Conservation (phyloP, 2,113 vertebrate genomes). For the Bothrops jararaca region DNA sequence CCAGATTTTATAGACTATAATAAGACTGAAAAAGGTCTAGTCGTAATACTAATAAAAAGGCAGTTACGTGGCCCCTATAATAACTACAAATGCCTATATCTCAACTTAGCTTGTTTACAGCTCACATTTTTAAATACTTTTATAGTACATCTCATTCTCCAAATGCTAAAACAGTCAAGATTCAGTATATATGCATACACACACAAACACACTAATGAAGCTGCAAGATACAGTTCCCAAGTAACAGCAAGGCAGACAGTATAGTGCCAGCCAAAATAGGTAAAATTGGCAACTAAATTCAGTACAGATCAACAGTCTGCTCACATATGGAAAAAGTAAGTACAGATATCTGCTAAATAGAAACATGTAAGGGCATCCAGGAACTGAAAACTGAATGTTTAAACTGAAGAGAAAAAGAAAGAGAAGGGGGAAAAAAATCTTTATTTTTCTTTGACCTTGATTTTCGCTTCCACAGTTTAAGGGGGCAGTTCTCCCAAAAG, state of each 20-base stretch:
- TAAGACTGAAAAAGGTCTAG: no score
- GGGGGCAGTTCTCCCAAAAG: neutral
- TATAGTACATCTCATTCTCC: neutral
- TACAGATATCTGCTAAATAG: neutral
- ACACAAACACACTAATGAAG: neutral
- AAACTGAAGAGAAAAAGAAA: neutral
- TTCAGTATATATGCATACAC: neutral
- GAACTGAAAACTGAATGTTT: conserved; percentile 20
- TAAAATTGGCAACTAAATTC: conserved; percentile 7
- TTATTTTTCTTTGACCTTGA: conserved; percentile 7
- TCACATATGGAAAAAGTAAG: neutral
- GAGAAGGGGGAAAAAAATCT: no score
- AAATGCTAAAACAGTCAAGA: conserved; percentile 5
- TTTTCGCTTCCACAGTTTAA: conserved; percentile 16
- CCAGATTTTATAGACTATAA: neutral
- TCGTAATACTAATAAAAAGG: no score
- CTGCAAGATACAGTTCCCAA: neutral
- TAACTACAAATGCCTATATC: neutral
- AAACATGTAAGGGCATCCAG: neutral
- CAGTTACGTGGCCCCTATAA: neutral
- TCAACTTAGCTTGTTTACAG: neutral
- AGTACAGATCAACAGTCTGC: neutral
- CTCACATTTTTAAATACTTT: neutral
- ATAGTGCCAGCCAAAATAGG: conserved; percentile 11
- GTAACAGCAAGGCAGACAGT: neutral